Percentiles rank a stretch among this genome's conserved stretches.
Evolutionary conservation across 2,113 vertebrate species (phyloP).

Genomic region (Tragulus kanchil): DNA sequence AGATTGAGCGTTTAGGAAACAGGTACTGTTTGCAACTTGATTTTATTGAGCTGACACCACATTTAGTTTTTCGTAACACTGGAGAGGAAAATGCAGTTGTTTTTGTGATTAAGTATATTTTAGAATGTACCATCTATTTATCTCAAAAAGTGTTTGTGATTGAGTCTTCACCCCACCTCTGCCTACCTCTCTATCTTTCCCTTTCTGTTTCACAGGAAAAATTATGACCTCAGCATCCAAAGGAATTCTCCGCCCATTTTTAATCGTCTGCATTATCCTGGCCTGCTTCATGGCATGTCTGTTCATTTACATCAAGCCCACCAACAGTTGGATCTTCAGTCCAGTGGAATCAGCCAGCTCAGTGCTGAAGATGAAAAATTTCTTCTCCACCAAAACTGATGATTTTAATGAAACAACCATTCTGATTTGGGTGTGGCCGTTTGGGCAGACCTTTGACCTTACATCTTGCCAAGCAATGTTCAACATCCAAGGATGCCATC

Average conservation of each 20-base stretch:
- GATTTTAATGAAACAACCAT: slow-evolving; percentile 94
- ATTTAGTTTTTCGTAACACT: background rate
- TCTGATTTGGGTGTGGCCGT: slow-evolving; percentile 98
- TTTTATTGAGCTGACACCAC: background rate
- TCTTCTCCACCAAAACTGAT: slow-evolving; percentile 93
- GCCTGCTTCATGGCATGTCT: slow-evolving; percentile 97
- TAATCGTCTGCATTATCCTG: slow-evolving; percentile 94
- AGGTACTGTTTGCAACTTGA: background rate
- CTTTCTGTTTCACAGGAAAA: slow-evolving; percentile 90
- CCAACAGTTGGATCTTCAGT: slow-evolving; percentile 95
- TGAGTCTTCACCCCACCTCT: slow-evolving; percentile 51
- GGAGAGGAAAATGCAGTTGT: background rate
- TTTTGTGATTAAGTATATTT: slow-evolving; percentile 61
- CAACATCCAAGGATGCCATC: slow-evolving; percentile 94
- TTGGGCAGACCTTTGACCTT: slow-evolving; percentile 95
- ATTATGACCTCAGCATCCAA: slow-evolving; percentile 97
- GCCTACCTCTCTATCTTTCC: slow-evolving; percentile 63
- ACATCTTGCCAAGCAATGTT: slow-evolving; percentile 94
- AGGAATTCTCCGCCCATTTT: slow-evolving; percentile 97
- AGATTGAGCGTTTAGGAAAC: background rate
- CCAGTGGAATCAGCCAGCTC: slow-evolving; percentile 95
- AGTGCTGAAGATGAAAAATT: slow-evolving; percentile 93
- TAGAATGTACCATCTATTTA: background rate
- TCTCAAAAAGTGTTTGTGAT: slow-evolving; percentile 7
- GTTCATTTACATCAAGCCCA: slow-evolving; percentile 97